These are phyloP conservation scores for Mnemiopsis leidyi DNA, from an alignment of 37 sponge, comb jelly and placozoan species.

Conservation along the genomic window DNA sequence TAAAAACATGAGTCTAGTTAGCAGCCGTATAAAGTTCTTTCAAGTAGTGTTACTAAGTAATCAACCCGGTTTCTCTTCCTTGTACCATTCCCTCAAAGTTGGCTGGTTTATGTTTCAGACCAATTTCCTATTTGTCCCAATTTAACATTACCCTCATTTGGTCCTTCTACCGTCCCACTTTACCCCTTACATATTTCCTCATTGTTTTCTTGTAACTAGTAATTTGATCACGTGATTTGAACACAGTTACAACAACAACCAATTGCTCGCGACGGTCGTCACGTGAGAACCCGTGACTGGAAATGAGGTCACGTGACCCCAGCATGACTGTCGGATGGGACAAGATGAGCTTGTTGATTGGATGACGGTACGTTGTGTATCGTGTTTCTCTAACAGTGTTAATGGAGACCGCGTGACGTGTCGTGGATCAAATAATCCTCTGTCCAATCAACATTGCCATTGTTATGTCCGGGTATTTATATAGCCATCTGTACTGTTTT, in stretches of 20 bases:
- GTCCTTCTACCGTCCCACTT: neutral
- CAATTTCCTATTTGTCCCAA: neutral
- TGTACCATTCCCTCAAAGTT: neutral
- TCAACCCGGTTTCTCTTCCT: no score
- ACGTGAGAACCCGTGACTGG: neutral
- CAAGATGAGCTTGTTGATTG: neutral
- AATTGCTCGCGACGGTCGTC: neutral
- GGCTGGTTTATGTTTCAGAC: neutral
- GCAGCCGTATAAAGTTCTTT: no score
- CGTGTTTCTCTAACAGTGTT: neutral
- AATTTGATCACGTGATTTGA: neutral
- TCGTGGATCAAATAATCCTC: neutral
- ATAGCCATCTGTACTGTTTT: no score
- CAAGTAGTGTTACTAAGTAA: no score
- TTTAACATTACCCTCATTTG: neutral
- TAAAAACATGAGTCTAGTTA: no score
- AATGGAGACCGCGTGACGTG: neutral
- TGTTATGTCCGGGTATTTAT: no score
- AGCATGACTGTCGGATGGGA: neutral
- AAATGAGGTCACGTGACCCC: neutral
- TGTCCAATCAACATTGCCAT: neutral
- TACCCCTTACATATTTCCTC: neutral
- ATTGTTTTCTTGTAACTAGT: neutral
- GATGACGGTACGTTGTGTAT: neutral
- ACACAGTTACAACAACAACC: neutral